phyloP scores from a whole-genome alignment of 1,140 invertebrate species.

The Babylonia areolata region DNA sequence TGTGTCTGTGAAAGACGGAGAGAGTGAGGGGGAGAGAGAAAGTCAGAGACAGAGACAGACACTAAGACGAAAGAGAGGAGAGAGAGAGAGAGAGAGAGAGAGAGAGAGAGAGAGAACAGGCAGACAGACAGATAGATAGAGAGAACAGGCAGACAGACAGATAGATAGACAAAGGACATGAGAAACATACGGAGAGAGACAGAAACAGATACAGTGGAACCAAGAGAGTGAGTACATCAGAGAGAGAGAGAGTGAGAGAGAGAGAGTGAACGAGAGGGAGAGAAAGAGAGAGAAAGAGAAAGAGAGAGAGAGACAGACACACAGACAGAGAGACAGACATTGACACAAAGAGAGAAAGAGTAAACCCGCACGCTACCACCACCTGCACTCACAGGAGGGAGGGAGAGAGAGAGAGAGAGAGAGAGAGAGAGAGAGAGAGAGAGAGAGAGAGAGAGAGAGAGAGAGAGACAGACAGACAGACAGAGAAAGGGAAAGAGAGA shows the following conservation, averaged over 20 bases:
- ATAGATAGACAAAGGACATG: background rate
- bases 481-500: background rate
- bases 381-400: background rate
- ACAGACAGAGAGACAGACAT: background rate
- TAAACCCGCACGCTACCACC: too few species aligned
- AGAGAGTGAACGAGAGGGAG: conserved; percentile 3
- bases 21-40: background rate
- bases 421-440: conserved; percentile 13
- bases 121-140: background rate
- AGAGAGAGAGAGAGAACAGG: too few species aligned
- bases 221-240: background rate
- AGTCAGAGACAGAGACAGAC: background rate
- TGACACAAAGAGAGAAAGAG: background rate
- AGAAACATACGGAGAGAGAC: too few species aligned
- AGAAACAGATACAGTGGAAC: background rate
- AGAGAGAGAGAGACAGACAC: background rate
- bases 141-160: background rate
- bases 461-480: background rate
- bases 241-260: background rate
- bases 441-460: conserved; percentile 11
- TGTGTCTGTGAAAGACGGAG: too few species aligned
- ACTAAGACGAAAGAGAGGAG: too few species aligned
- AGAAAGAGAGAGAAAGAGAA: background rate
- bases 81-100: too few species aligned
- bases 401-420: background rate